phyloP scores from a whole-genome alignment of 2,888 invertebrate genomes.

The Blastobasis adustella region DNA sequence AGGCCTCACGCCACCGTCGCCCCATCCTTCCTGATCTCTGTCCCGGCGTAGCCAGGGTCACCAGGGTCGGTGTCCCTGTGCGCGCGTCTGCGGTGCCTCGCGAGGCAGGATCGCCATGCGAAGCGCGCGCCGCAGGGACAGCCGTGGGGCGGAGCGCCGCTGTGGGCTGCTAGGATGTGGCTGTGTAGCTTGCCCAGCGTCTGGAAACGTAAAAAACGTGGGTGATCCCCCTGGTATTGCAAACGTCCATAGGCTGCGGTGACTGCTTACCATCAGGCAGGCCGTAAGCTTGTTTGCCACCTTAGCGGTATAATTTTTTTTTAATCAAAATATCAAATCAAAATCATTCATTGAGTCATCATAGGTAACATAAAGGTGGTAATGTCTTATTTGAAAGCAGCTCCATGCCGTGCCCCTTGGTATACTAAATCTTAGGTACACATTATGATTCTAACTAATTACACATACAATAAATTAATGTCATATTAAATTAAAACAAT shows the following conservation, averaged over 20 bases:
- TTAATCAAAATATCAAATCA: not conserved
- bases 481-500: too few species aligned
- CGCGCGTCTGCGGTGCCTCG: conserved; percentile 40
- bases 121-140: conserved; percentile 49
- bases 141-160: conserved; percentile 34
- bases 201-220: conserved; percentile 22
- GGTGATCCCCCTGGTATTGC: not conserved
- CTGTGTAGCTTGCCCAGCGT: conserved; percentile 49
- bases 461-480: too few species aligned
- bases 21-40: too few species aligned
- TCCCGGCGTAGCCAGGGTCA: not conserved
- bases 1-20: too few species aligned
- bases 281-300: not conserved
- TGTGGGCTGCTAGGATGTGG: conserved; percentile 48
- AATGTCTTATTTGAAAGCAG: too few species aligned
- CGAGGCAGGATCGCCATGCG: conserved; percentile 57
- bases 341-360: not conserved
- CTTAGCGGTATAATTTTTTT: not conserved
- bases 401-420: too few species aligned
- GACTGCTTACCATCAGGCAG: not conserved
- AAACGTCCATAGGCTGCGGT: not conserved
- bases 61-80: conserved; percentile 18
- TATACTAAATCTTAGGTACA: too few species aligned
- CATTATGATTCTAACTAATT: too few species aligned
- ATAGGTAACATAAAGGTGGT: too few species aligned